Evolutionary conservation across 1,140 invertebrate species (phyloP).

Genomic region (Diachasmimorpha longicaudata): DNA sequence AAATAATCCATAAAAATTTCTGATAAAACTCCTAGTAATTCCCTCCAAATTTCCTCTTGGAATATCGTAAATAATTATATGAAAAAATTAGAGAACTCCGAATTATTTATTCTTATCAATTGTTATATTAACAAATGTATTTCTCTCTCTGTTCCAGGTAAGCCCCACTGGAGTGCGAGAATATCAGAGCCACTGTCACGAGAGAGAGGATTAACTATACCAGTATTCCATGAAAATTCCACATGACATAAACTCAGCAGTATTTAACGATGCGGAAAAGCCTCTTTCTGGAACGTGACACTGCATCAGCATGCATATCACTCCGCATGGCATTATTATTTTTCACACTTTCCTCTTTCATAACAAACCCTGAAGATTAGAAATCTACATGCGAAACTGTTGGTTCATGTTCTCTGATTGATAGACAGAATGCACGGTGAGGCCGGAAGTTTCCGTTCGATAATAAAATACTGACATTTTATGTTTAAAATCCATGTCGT

Average conservation of each 20-base stretch:
- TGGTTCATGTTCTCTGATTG: background rate
- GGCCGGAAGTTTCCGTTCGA: too few relatives aligned
- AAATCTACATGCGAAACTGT: background rate
- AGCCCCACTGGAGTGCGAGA: background rate
- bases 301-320: background rate
- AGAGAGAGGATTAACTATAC: background rate
- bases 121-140: background rate
- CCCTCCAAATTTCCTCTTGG: too few relatives aligned
- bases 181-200: background rate
- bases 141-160: conserved; percentile 18
- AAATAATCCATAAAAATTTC: too few relatives aligned
- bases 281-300: conserved; percentile 18
- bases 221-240: background rate
- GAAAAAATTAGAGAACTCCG: too few relatives aligned
- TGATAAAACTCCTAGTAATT: too few relatives aligned
- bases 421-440: too few relatives aligned
- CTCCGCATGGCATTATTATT: background rate
- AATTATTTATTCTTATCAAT: background rate
- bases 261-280: conserved; percentile 27
- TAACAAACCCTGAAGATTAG: background rate
- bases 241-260: conserved; percentile 4
- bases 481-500: too few relatives aligned
- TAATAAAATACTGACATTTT: too few relatives aligned
- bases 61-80: too few relatives aligned
- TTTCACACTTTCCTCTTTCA: background rate